Percentiles rank a stretch among this genome's conserved stretches.
These are phyloP conservation scores for Brachionus calyciflorus DNA, from an alignment of 1,140 invertebrate genomes.

Conservation along the genomic window DNA sequence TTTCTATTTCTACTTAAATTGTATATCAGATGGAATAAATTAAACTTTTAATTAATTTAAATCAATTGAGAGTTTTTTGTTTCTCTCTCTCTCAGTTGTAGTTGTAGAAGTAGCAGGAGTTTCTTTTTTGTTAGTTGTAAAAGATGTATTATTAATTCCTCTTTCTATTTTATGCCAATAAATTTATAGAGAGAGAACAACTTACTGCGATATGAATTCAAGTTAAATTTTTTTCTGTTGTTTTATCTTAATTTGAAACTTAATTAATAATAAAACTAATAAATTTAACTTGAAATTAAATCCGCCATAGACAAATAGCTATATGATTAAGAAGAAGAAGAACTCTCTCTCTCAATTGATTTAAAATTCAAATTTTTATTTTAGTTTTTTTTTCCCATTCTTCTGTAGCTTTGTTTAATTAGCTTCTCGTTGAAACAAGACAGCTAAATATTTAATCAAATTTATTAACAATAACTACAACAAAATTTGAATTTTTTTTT, in stretches of 20 bases:
- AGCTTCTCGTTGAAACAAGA: background rate
- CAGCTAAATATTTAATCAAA: background rate
- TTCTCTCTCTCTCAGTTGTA: background rate
- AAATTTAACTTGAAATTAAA: constrained; percentile 26
- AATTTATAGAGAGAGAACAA: too few species aligned
- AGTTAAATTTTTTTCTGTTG: background rate
- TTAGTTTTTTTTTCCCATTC: too few species aligned
- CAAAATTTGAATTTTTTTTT: background rate
- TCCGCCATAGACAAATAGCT: background rate
- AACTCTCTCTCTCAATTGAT: constrained; percentile 1
- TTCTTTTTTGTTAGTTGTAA: background rate
- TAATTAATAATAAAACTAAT: constrained; percentile 32
- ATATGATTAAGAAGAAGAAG: constrained; percentile 14
- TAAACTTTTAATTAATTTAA: constrained; percentile 39
- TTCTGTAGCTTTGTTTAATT: constrained; percentile 21
- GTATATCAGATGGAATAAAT: constrained; percentile 40
- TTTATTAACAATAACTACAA: too few species aligned
- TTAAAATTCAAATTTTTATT: constrained; percentile 26
- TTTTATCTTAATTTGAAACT: constrained; percentile 34
- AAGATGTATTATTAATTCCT: too few species aligned
- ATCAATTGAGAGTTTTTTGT: constrained; percentile 20
- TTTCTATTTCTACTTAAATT: background rate
- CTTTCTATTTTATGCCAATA: too few species aligned
- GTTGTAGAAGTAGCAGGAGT: background rate
- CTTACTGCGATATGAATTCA: background rate